These are phyloP conservation scores for Rhabdophis nuchalis DNA, from an alignment of 2,797 vertebrate species.

Conservation along the genomic window DNA sequence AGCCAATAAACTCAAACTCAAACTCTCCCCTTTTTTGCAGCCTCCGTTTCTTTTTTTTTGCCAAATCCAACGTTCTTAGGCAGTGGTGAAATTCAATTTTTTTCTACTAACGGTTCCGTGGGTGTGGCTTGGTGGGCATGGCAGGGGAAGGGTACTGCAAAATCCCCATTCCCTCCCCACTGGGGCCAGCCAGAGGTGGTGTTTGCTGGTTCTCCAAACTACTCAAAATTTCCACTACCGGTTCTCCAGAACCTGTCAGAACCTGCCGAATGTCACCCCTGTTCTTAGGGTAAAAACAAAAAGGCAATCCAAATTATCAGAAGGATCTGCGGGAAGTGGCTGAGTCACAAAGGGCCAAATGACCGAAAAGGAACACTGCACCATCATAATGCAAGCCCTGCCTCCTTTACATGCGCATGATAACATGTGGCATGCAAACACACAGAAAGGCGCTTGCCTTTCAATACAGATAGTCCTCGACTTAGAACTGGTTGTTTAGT, in stretches of 20 bases:
- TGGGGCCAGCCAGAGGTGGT: no score
- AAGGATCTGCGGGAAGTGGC: not conserved
- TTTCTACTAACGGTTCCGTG: no score
- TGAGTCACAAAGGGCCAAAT: not conserved
- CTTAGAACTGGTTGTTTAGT: not conserved
- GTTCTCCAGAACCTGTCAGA: no score
- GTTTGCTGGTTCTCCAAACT: no score
- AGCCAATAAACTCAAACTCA: no score
- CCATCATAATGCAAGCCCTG: not conserved
- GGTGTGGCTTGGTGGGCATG: no score
- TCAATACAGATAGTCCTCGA: not conserved
- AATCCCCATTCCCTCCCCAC: no score
- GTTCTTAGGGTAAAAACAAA: not conserved
- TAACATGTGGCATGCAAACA: not conserved
- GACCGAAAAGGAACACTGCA: not conserved
- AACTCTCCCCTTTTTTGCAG: not conserved
- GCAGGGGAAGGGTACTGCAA: no score
- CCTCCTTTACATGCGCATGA: not conserved
- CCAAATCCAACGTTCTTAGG: not conserved
- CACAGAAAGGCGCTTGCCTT: not conserved
- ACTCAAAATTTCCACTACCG: no score
- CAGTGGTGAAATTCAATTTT: no score
- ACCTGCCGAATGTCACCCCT: no score
- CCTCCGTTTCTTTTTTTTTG: not conserved
- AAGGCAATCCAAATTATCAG: not conserved